phyloP scores from a whole-genome alignment of 2,888 invertebrate species.

The Unio pictorum region DNA sequence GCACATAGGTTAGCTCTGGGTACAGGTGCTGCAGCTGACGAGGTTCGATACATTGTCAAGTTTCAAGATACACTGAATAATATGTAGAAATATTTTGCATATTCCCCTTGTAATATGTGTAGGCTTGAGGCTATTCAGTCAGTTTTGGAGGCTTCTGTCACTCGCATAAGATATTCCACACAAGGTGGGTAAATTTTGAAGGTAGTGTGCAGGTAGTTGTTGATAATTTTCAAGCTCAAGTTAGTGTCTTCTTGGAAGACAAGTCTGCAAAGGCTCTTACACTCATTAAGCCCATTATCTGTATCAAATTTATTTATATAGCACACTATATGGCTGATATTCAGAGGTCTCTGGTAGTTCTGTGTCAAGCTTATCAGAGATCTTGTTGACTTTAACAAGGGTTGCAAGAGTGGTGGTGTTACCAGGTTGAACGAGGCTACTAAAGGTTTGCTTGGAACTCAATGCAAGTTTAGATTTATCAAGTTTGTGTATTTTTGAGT shows the following conservation, averaged over 20 bases:
- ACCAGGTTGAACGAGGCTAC: no score
- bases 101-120: background rate
- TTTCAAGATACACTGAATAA: slow-evolving; percentile 26
- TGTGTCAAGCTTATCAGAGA: no score
- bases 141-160: background rate
- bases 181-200: slow-evolving; percentile 21
- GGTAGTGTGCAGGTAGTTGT: slow-evolving; percentile 20
- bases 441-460: no score
- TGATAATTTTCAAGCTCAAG: slow-evolving; percentile 3
- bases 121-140: no score
- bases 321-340: no score
- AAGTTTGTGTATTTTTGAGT: no score
- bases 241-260: slow-evolving; percentile 14
- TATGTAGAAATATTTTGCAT: slow-evolving; percentile 9
- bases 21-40: slow-evolving; percentile 24
- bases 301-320: no score
- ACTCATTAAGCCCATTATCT: slow-evolving; percentile 18
- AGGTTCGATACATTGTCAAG: slow-evolving; percentile 27
- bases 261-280: slow-evolving; percentile 14
- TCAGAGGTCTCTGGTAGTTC: no score
- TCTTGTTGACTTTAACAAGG: no score
- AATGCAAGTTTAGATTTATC: no score
- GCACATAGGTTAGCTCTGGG: slow-evolving; percentile 27
- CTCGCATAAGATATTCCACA: slow-evolving; percentile 15
- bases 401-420: no score